Evolutionary conservation across 37 sponge, comb jelly and placozoan species (phyloP).

Genomic region (Cliona cf. orientalis): DNA sequence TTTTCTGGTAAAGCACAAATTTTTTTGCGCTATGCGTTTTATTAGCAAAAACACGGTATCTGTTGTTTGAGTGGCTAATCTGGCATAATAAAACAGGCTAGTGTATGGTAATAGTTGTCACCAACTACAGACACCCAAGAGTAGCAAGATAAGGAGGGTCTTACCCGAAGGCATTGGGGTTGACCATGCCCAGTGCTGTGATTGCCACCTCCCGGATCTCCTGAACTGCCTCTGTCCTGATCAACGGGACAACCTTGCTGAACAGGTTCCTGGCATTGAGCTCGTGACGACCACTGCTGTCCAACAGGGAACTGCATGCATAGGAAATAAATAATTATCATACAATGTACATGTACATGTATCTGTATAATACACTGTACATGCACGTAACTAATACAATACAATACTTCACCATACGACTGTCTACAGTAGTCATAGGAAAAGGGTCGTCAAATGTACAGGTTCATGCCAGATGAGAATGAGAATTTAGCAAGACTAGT

Average conservation of each 20-base stretch:
- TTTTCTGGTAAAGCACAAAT: too few species aligned
- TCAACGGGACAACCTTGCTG: conserved; percentile 55
- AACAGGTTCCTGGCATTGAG: conserved; percentile 68
- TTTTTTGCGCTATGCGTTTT: too few species aligned
- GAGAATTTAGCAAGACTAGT: too few species aligned
- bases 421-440: not conserved
- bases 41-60: too few species aligned
- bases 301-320: conserved; percentile 9
- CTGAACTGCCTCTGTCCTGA: conserved; percentile 31
- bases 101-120: not conserved
- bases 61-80: too few species aligned
- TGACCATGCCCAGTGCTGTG: conserved; percentile 80
- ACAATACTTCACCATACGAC: not conserved
- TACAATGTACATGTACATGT: too few species aligned
- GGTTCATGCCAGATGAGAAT: too few species aligned
- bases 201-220: conserved; percentile 87
- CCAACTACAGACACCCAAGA: not conserved
- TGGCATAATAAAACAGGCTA: too few species aligned
- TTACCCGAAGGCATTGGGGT: conserved; percentile 85
- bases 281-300: conserved; percentile 2
- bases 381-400: not conserved
- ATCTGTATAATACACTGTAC: too few species aligned
- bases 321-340: not conserved
- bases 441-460: not conserved
- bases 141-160: conserved; percentile 5